These are phyloP conservation scores for Paramormyrops hopkinsi DNA, from an alignment of 2,797 vertebrate species.

Conservation along the genomic window DNA sequence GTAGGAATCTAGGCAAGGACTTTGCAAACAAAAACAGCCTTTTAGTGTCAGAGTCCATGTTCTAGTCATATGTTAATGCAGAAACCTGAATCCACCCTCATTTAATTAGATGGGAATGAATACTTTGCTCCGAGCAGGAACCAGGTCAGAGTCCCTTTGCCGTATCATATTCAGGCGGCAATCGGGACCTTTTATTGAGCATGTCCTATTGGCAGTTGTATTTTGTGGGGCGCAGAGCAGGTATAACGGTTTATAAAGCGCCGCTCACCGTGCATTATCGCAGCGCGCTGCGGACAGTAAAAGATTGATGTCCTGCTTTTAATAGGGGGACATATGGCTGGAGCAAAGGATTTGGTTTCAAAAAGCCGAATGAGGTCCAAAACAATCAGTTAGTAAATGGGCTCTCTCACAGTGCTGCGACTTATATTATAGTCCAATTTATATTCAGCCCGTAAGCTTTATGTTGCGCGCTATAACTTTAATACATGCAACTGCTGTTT, in stretches of 20 bases:
- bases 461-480: background rate
- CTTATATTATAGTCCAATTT: background rate
- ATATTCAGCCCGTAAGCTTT: background rate
- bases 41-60: slow-evolving; percentile 27
- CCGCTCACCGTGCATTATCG: slow-evolving; percentile 29
- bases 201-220: slow-evolving; percentile 46
- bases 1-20: background rate
- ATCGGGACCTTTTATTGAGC: slow-evolving; percentile 40
- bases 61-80: slow-evolving; percentile 43
- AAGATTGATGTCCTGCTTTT: slow-evolving; percentile 28
- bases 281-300: slow-evolving; percentile 32
- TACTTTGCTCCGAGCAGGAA: slow-evolving; percentile 34
- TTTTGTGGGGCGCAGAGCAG: slow-evolving; percentile 37
- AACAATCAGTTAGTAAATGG: background rate
- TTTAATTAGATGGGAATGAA: slow-evolving; percentile 48
- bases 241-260: slow-evolving; percentile 47
- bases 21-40: background rate
- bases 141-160: slow-evolving; percentile 32
- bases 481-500: background rate
- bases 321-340: slow-evolving; percentile 37
- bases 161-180: slow-evolving; percentile 23
- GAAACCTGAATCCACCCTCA: slow-evolving; percentile 38
- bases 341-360: slow-evolving; percentile 9
- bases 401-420: background rate
- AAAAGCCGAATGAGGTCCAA: background rate